Conservation (phyloP, 2,797 vertebrate genomes). For the Ispidina picta region DNA sequence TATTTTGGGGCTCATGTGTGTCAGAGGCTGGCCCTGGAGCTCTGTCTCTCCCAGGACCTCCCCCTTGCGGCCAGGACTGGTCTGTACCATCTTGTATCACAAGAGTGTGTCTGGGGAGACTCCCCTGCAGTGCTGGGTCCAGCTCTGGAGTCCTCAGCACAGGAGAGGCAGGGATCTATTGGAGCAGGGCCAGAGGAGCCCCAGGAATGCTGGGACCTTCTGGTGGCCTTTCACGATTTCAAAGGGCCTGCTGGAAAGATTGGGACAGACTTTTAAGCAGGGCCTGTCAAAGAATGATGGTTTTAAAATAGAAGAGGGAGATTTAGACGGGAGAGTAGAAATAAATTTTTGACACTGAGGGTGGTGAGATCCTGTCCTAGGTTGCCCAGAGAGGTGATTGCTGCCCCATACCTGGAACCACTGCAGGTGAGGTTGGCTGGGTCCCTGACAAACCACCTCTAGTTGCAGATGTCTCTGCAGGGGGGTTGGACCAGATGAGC, state of each 20-base stretch:
- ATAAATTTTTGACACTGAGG: neutral
- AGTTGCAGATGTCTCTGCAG: too few species aligned
- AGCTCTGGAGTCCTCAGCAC: neutral
- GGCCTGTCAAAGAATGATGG: neutral
- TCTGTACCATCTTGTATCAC: neutral
- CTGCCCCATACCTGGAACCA: too few species aligned
- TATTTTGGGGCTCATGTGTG: neutral
- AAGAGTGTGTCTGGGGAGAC: neutral
- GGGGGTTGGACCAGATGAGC: too few species aligned
- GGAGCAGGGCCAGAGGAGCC: too few species aligned
- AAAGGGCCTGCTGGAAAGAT: too few species aligned
- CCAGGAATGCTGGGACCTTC: too few species aligned
- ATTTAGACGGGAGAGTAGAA: neutral
- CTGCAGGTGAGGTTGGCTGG: too few species aligned
- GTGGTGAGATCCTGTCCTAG: neutral
- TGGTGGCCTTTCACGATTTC: too few species aligned
- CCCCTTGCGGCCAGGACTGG: neutral
- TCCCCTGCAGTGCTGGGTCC: neutral
- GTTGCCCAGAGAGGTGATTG: neutral
- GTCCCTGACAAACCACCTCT: too few species aligned
- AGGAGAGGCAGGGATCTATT: neutral
- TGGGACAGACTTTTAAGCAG: too few species aligned
- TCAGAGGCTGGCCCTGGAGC: neutral
- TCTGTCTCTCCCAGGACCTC: neutral
- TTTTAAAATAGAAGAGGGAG: neutral